phyloP scores from a whole-genome alignment of 2,888 invertebrate genomes.

The Drosophila longiperda region DNA sequence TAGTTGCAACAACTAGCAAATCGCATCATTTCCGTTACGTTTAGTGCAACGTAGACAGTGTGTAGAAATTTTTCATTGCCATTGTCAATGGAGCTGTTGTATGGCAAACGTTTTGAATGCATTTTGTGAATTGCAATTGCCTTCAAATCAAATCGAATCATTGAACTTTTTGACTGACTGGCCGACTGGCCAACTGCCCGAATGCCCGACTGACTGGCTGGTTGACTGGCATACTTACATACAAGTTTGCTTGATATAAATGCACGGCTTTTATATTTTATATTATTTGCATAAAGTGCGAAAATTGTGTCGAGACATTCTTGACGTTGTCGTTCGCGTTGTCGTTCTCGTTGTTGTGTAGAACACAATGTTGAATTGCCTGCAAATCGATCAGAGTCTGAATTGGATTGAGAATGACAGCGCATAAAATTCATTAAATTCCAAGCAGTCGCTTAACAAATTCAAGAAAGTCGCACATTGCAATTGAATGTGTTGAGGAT shows the following conservation, averaged over 20 bases:
- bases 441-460: conserved; percentile 54
- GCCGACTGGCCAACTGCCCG: conserved; percentile 31
- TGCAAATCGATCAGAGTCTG: conserved; percentile 56
- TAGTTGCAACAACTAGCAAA: conserved; percentile 18
- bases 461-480: conserved; percentile 56
- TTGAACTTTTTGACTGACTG: conserved; percentile 56
- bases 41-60: conserved; percentile 26
- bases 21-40: conserved; percentile 55
- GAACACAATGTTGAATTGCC: conserved; percentile 17
- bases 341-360: not conserved
- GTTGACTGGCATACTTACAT: conserved; percentile 27
- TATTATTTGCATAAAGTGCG: conserved; percentile 64
- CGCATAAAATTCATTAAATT: conserved; percentile 73
- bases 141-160: conserved; percentile 62
- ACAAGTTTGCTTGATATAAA: conserved; percentile 51
- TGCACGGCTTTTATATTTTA: conserved; percentile 33
- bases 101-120: conserved; percentile 61
- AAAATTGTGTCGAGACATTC: conserved; percentile 39
- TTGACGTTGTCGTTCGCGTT: conserved; percentile 4
- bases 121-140: conserved; percentile 59
- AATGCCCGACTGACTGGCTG: conserved; percentile 28
- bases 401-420: conserved; percentile 34
- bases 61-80: conserved; percentile 63
- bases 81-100: conserved; percentile 66
- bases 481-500: conserved; percentile 18